Conservation (phyloP, 2,888 invertebrate species). For the Patella ulyssiponensis region DNA sequence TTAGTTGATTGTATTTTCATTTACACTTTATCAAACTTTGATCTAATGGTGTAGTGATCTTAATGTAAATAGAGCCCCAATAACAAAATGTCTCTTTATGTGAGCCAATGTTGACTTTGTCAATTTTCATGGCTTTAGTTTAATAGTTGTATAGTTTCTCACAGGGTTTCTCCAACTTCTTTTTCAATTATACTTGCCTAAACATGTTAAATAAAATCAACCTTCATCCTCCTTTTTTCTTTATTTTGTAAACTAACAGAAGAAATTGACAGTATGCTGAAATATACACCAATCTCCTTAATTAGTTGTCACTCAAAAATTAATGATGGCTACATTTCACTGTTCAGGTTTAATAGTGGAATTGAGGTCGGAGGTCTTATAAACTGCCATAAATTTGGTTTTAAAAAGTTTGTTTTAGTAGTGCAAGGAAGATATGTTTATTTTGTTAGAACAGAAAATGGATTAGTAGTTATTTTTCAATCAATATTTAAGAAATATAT, state of each 20-base stretch:
- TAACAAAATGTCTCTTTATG: neutral
- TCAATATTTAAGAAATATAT: too few species aligned
- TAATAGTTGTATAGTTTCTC: neutral
- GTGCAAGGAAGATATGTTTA: too few species aligned
- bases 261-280: neutral
- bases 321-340: too few species aligned
- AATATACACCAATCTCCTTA: too few species aligned
- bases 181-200: neutral
- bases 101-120: constrained; percentile 3
- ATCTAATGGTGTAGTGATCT: constrained; percentile 19
- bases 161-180: neutral
- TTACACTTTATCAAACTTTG: constrained; percentile 22
- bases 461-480: too few species aligned
- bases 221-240: neutral
- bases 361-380: neutral
- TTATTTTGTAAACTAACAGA: neutral
- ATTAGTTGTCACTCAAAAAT: too few species aligned
- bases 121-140: constrained; percentile 12
- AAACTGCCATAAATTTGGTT: too few species aligned
- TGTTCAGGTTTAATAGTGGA: neutral
- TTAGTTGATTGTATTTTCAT: constrained; percentile 19
- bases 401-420: too few species aligned
- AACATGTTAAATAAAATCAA: neutral
- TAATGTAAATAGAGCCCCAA: constrained; percentile 1
- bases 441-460: too few species aligned